These are phyloP conservation scores for Xiphorhynchus elegans DNA, from an alignment of 2,113 vertebrate genomes.

Conservation along the genomic window DNA sequence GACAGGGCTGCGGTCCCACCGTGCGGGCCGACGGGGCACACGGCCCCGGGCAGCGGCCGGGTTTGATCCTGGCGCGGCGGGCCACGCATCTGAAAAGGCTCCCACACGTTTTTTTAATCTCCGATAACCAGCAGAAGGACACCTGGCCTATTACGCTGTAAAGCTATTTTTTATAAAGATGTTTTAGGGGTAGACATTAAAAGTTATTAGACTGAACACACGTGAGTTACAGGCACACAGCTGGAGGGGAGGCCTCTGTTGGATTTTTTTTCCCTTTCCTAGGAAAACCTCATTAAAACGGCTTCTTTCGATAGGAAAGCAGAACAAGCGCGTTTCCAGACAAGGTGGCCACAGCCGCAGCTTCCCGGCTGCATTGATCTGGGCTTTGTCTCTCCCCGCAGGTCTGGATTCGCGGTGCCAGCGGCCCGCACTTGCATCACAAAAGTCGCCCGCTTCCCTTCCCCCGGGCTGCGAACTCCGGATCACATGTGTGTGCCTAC, in stretches of 20 bases:
- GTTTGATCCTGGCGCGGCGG: background rate
- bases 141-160: slow-evolving; percentile 78
- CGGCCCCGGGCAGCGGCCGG: background rate
- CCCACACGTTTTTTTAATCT: slow-evolving; percentile 76
- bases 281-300: slow-evolving; percentile 44
- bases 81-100: slow-evolving; percentile 56
- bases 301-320: slow-evolving; percentile 64
- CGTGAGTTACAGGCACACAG: slow-evolving; percentile 74
- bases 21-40: background rate
- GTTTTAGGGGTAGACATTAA: slow-evolving; percentile 82
- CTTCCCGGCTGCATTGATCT: background rate
- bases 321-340: background rate
- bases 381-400: background rate
- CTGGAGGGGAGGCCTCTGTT: slow-evolving; percentile 67
- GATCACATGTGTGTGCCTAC: background rate
- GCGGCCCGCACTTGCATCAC: slow-evolving; percentile 1
- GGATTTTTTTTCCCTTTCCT: slow-evolving; percentile 8
- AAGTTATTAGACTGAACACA: slow-evolving; percentile 81
- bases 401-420: background rate
- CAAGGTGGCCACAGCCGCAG: background rate
- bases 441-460: background rate
- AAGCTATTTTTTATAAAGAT: slow-evolving; percentile 83
- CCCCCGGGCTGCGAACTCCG: background rate
- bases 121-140: slow-evolving; percentile 74
- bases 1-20: background rate